Evolutionary conservation across 2,888 invertebrate genomes (phyloP).

Genomic region (Clepsis dumicolana): DNA sequence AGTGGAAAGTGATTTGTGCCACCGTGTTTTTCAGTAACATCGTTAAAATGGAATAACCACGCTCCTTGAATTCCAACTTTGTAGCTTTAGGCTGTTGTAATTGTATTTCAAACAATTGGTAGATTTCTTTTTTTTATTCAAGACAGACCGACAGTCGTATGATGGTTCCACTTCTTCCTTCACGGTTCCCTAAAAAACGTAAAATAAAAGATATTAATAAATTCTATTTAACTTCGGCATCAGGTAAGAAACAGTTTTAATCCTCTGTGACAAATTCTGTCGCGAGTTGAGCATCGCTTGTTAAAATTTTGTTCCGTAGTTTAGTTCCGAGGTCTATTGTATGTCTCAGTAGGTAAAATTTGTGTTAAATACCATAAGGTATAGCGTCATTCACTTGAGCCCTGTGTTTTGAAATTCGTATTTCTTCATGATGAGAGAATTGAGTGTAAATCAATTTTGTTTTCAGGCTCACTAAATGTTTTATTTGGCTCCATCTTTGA

Average conservation of each 20-base stretch:
- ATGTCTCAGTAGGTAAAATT: no score
- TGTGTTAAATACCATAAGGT: no score
- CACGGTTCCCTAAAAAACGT: no score
- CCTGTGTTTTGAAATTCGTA: no score
- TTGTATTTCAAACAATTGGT: background rate
- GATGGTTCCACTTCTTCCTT: no score
- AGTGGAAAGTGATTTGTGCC: background rate
- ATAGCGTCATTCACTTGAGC: no score
- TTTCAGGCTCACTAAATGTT: no score
- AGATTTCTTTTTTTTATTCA: background rate
- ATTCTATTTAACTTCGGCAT: background rate
- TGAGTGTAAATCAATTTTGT: no score
- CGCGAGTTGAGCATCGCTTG: background rate
- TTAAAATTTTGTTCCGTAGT: constrained; percentile 14
- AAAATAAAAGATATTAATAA: background rate
- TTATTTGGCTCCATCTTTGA: no score
- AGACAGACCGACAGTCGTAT: no score
- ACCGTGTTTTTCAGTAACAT: background rate
- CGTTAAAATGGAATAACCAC: background rate
- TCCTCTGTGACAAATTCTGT: background rate
- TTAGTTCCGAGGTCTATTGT: background rate
- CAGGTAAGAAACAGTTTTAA: constrained; percentile 5
- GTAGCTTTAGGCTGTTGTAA: background rate
- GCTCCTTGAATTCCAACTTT: background rate
- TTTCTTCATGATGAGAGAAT: no score